These are phyloP conservation scores for Ectropis crepuscularia DNA, from an alignment of 2,888 invertebrate genomes.

Conservation along the genomic window DNA sequence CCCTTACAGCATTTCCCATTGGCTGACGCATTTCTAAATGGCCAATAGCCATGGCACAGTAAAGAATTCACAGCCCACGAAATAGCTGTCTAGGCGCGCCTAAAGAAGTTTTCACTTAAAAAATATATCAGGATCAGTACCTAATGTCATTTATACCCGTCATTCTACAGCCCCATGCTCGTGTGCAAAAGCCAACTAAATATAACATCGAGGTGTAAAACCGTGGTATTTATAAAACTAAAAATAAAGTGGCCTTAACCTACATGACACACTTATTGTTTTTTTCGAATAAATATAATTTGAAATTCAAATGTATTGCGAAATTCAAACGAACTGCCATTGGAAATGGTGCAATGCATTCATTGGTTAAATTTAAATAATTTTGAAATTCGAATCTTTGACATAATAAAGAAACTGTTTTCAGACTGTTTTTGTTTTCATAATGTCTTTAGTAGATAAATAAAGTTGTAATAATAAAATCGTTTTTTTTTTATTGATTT, in stretches of 20 bases:
- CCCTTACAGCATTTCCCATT: too few relatives aligned
- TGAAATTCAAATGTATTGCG: constrained; percentile 14
- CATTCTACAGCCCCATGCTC: too few relatives aligned
- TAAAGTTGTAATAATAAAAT: too few relatives aligned
- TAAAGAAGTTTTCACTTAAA: too few relatives aligned
- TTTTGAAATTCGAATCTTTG: constrained; percentile 3
- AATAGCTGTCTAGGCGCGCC: too few relatives aligned
- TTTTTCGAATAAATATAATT: not conserved
- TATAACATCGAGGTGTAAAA: not conserved
- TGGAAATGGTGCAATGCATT: not conserved
- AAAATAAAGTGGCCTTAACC: constrained; percentile 6
- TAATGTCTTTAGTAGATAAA: not conserved
- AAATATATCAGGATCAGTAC: too few relatives aligned
- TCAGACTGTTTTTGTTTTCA: not conserved
- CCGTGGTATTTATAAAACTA: not conserved
- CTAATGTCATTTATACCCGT: too few relatives aligned
- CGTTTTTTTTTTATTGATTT: too few relatives aligned
- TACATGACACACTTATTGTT: not conserved
- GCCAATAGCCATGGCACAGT: too few relatives aligned
- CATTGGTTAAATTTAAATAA: constrained; percentile 14
- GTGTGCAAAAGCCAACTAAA: too few relatives aligned
- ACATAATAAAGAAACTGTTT: not conserved
- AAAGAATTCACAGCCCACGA: too few relatives aligned
- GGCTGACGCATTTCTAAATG: too few relatives aligned
- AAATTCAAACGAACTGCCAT: not conserved